phyloP scores from a whole-genome alignment of 2,888 invertebrate species.

The Ischnus inquisitorius region DNA sequence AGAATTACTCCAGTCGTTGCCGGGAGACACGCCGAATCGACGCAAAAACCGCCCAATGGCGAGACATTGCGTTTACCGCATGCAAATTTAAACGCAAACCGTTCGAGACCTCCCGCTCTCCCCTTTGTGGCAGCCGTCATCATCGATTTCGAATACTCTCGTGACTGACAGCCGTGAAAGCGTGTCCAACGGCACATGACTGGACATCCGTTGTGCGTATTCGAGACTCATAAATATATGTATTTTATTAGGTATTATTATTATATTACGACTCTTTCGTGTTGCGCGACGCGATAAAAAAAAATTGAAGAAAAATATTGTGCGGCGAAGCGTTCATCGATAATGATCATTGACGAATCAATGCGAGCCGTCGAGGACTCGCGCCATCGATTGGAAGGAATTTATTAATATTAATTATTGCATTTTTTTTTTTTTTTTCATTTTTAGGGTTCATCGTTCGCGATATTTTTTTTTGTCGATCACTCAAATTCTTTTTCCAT shows the following conservation, averaged over 20 bases:
- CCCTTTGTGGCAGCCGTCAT: conserved; percentile 39
- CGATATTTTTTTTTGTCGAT: too few relatives aligned
- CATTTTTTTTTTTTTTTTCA: too few relatives aligned
- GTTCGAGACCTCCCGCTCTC: conserved; percentile 11
- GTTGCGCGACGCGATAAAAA: too few relatives aligned
- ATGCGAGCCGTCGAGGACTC: too few relatives aligned
- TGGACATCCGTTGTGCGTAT: conserved; percentile 29
- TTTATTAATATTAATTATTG: too few relatives aligned
- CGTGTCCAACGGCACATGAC: conserved; percentile 39
- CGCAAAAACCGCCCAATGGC: conserved; percentile 7
- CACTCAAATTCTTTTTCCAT: too few relatives aligned
- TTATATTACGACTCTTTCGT: conserved; percentile 20
- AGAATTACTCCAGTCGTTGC: conserved; percentile 11
- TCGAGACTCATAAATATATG: conserved; percentile 50
- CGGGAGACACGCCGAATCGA: conserved; percentile 13
- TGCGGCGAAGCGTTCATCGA: too few relatives aligned
- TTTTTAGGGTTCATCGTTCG: too few relatives aligned
- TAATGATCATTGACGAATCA: too few relatives aligned
- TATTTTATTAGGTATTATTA: conserved; percentile 28
- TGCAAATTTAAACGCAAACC: conserved; percentile 49
- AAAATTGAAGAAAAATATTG: too few relatives aligned
- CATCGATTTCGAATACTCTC: conserved; percentile 55
- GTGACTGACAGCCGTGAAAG: conserved; percentile 65
- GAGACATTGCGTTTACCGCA: conserved; percentile 48
- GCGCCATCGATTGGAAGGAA: too few relatives aligned